phyloP scores from a whole-genome alignment of 2,888 invertebrate species.

The Hybos culiciformis region DNA sequence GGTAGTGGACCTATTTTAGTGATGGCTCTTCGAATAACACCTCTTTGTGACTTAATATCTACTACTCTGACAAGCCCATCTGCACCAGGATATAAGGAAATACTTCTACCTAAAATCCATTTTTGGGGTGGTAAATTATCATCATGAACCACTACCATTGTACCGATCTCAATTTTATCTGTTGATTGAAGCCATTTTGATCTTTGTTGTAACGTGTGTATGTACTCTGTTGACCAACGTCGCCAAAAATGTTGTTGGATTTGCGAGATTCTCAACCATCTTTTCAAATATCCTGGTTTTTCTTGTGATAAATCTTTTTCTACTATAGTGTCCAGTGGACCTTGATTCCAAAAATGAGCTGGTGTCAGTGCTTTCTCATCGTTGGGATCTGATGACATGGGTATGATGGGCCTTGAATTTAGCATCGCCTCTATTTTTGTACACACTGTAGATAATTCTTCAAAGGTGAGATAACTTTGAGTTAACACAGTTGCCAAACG shows the following conservation, averaged over 20 bases:
- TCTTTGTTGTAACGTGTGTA: neutral
- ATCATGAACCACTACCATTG: neutral
- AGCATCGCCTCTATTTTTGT: slow-evolving; percentile 16
- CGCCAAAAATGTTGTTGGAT: neutral
- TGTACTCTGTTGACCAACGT: neutral
- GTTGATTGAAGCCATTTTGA: neutral
- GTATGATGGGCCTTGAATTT: slow-evolving; percentile 16
- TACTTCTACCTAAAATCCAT: neutral
- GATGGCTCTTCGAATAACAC: too few relatives aligned
- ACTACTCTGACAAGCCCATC: neutral
- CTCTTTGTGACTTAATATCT: neutral
- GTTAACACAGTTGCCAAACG: slow-evolving; percentile 10
- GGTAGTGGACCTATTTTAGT: too few relatives aligned
- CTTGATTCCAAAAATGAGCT: slow-evolving; percentile 1
- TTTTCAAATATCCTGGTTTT: too few relatives aligned
- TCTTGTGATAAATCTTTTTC: too few relatives aligned
- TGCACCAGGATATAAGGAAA: neutral
- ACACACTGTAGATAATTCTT: slow-evolving; percentile 13
- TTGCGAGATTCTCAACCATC: neutral
- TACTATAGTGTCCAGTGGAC: neutral
- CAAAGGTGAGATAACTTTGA: slow-evolving; percentile 9
- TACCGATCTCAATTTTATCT: neutral
- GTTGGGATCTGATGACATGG: slow-evolving; percentile 14
- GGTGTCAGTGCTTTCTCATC: slow-evolving; percentile 8
- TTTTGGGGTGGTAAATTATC: neutral